Percentiles rank a stretch among this genome's conserved stretches.
Conservation (phyloP, 1,140 invertebrate genomes). For the Mizuhopecten yessoensis region DNA sequence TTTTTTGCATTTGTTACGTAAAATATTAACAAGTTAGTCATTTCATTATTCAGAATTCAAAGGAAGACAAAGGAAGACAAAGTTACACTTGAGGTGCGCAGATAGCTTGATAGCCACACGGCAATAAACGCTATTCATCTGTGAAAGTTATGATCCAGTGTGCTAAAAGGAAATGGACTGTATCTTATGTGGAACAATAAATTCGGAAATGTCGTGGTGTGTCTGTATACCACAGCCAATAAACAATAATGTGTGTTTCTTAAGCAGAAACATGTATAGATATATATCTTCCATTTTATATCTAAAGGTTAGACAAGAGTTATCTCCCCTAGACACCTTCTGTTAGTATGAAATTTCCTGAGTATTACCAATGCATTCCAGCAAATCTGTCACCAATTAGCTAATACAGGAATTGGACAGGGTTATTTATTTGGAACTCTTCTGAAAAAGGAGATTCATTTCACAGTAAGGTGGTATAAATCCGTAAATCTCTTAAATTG, state of each 20-base stretch:
- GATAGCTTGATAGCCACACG: background rate
- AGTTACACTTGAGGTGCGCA: background rate
- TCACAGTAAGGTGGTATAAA: no score
- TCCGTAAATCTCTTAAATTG: no score
- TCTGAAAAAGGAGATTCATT: no score
- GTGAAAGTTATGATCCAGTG: conserved; percentile 13
- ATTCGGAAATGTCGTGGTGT: background rate
- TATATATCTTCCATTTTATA: no score
- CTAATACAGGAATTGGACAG: no score
- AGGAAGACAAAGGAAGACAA: no score
- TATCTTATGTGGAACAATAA: background rate
- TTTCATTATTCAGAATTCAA: background rate
- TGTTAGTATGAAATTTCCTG: background rate
- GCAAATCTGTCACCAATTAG: no score
- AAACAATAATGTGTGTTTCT: background rate
- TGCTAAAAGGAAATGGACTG: background rate
- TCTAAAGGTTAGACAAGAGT: background rate
- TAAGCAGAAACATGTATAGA: background rate
- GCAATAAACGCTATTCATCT: background rate
- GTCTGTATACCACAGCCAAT: background rate
- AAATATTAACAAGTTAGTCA: conserved; percentile 11
- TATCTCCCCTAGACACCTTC: background rate
- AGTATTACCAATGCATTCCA: background rate
- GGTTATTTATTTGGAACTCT: no score
- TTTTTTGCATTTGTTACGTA: background rate